Evolutionary conservation across 2,888 invertebrate genomes (phyloP), one percentile per base, ranked within the genome.

Genomic region (Stenolophus ochropezus): DNA sequence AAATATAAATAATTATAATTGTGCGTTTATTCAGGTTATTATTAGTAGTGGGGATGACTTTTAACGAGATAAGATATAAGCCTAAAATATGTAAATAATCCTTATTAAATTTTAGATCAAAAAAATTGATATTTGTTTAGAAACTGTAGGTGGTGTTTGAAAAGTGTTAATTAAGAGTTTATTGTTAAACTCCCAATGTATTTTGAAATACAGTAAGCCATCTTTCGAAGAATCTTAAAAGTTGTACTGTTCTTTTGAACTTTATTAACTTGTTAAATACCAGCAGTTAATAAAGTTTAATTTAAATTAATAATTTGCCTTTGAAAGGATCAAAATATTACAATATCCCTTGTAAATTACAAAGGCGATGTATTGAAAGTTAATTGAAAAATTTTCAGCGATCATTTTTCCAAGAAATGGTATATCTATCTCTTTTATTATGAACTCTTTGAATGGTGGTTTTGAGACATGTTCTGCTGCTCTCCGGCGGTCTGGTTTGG

Each of bases 211-310:
- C 61, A 61, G 21, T 61, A 61, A 56, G 25, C 23, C 4, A 25
- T 61, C n/a, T 61, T 25, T 14, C 3, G 5, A 25, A 25, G 1
- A 61, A 8, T 56, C 56, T 56, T 61, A 61, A 61, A 25, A 61
- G 25, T 61, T 61, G 1, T 25, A 27, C 8, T 21, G 53, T 53
- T 58, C 23, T 23, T 21, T 4, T 61, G 25, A 61, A 61, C 61
- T 61, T 61, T 25, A 25, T 21, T 25, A 61, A 23, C 61, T 61
- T 25, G 14, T n/a, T 61, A 61, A 61, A 61, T 61, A 61, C 61
- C 61, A 61, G 11, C 23, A 61, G 23, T 27, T 61, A 61, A 61
- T 61, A 61, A 61, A 61, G 61, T 61, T n/a, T 61, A 61, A 61
- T 25, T 8, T 23, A 61, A 61, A 61, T 61, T 61, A 61, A 27